phyloP scores from a whole-genome alignment of 2,797 vertebrate genomes.

The Sebastes wilsoni region DNA sequence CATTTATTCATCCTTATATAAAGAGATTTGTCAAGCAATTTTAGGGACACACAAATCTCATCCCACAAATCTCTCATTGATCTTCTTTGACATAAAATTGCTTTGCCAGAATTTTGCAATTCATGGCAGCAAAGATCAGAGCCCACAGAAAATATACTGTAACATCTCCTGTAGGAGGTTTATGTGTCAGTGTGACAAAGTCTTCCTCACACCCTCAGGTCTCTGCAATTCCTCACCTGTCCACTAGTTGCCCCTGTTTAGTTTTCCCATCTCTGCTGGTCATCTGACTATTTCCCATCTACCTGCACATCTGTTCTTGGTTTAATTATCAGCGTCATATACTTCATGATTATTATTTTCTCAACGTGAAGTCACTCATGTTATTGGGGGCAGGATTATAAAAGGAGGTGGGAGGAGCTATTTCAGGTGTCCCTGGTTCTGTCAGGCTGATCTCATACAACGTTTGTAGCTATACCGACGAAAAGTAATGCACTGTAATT shows the following conservation, averaged over 20 bases:
- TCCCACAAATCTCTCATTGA: constrained; percentile 5
- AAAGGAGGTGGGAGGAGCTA: not conserved
- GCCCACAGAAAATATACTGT: not conserved
- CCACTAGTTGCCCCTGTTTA: not conserved
- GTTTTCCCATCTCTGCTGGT: not conserved
- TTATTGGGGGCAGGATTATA: not conserved
- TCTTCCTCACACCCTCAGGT: not conserved
- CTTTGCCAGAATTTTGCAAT: not conserved
- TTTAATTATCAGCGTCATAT: not conserved
- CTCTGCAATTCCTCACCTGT: not conserved
- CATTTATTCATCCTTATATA: not conserved
- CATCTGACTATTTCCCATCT: not conserved
- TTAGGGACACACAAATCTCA: not conserved
- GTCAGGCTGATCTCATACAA: not conserved
- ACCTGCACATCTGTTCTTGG: not conserved
- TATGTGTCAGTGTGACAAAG: not conserved
- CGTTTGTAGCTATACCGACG: no score
- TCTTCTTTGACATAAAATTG: not conserved
- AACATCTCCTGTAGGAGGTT: not conserved
- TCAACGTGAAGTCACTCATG: not conserved
- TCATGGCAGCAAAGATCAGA: not conserved
- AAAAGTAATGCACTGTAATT: no score
- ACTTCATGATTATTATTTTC: not conserved
- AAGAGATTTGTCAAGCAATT: constrained; percentile 5
- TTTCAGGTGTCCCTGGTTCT: not conserved